Percentiles rank a stretch among this genome's conserved stretches.
Conservation (phyloP, 2,797 vertebrate species). For the Phataginus tetradactyla region DNA sequence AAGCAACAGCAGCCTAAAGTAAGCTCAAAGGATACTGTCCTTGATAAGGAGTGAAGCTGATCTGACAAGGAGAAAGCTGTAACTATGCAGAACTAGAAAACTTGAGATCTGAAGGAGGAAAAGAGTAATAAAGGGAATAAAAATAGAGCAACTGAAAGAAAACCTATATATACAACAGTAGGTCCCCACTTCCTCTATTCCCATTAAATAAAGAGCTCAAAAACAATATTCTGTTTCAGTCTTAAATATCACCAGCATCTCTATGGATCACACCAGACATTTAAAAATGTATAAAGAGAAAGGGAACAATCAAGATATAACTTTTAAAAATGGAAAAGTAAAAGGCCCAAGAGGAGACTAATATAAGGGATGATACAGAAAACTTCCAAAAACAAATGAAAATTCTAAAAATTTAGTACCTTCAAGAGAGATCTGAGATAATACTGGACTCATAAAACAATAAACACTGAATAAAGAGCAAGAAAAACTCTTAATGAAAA, state of each 20-base stretch:
- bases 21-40: background rate
- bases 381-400: background rate
- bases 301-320: background rate
- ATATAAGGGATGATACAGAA: background rate
- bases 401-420: background rate
- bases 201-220: background rate
- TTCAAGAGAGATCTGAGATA: background rate
- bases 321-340: background rate
- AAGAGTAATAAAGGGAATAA: background rate
- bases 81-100: background rate
- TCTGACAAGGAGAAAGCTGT: background rate
- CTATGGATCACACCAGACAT: background rate
- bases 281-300: background rate
- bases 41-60: background rate
- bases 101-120: background rate
- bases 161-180: background rate
- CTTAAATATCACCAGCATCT: background rate
- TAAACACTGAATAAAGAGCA: background rate
- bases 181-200: background rate
- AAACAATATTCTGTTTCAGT: background rate
- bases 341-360: background rate
- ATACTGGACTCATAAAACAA: background rate
- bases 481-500: conserved; percentile 13
- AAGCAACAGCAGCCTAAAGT: background rate
- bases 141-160: background rate